Percentiles rank a stretch among this genome's conserved stretches.
phyloP scores from a whole-genome alignment of 2,113 vertebrate species.

The Gadus chalcogrammus region DNA sequence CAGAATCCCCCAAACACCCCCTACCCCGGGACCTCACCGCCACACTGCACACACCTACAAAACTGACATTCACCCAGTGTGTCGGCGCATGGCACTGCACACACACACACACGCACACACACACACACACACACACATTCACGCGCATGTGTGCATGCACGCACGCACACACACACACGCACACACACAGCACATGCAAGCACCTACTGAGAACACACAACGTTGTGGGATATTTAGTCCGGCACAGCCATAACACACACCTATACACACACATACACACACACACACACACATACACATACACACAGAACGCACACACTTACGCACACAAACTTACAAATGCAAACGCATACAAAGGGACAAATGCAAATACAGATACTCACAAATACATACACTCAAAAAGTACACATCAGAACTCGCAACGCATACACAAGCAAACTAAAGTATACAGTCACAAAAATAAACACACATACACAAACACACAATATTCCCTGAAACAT shows the following conservation, averaged over 20 bases:
- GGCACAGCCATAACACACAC: neutral
- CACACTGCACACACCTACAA: conserved; percentile 19
- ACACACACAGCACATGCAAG: neutral
- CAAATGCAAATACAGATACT: neutral
- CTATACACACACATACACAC: too few relatives aligned
- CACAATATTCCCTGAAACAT: neutral
- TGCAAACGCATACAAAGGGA: neutral
- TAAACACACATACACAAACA: neutral
- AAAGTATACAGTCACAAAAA: neutral
- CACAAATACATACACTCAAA: too few relatives aligned
- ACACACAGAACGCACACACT: neutral
- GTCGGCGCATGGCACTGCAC: too few relatives aligned
- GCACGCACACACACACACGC: neutral
- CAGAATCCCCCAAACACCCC: conserved; percentile 29
- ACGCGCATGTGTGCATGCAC: too few relatives aligned
- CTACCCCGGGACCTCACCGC: neutral
- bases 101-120: too few relatives aligned
- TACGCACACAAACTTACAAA: conserved; percentile 1
- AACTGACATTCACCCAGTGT: conserved; percentile 51
- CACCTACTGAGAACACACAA: too few relatives aligned
- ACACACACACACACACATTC: neutral
- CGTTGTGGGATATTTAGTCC: too few relatives aligned
- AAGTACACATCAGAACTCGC: too few relatives aligned
- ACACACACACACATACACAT: neutral
- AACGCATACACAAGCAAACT: neutral